Evolutionary conservation across 2,113 vertebrate genomes (phyloP).

Genomic region (Seriola quinqueradiata): DNA sequence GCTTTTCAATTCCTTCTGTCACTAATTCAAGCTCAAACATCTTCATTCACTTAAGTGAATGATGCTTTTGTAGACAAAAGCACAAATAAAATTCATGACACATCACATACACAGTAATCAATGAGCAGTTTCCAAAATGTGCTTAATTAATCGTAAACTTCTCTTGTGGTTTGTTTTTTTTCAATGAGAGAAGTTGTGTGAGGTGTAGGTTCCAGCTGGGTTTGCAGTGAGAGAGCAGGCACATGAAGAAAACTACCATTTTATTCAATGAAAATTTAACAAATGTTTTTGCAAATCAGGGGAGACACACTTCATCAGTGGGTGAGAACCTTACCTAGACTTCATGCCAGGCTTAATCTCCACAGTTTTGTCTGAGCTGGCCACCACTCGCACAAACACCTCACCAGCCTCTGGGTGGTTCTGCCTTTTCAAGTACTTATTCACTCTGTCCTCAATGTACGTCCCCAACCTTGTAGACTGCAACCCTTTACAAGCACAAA

Average conservation of each 20-base stretch:
- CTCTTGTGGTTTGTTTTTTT: too few relatives aligned
- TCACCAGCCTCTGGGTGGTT: conserved; percentile 98
- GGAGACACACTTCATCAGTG: neutral
- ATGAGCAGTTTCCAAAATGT: too few relatives aligned
- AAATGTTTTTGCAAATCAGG: neutral
- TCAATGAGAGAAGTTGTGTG: too few relatives aligned
- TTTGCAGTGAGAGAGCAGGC: too few relatives aligned
- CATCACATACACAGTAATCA: too few relatives aligned
- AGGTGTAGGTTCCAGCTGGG: too few relatives aligned
- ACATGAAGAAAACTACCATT: neutral
- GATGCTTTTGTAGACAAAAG: too few relatives aligned
- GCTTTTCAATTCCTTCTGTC: too few relatives aligned
- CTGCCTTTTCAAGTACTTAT: conserved; percentile 97
- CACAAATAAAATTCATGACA: too few relatives aligned
- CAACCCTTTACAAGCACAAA: conserved; percentile 84
- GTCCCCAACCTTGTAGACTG: conserved; percentile 93
- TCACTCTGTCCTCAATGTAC: conserved; percentile 97
- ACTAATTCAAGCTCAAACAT: too few relatives aligned
- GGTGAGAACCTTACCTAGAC: conserved; percentile 86
- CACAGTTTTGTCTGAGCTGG: conserved; percentile 98
- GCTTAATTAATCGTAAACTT: too few relatives aligned
- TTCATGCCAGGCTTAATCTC: conserved; percentile 99
- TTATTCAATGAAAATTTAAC: neutral
- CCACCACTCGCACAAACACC: conserved; percentile 97
- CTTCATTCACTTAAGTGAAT: too few relatives aligned